Conservation (phyloP, 2,797 vertebrate genomes). For the Adrianichthys oophorus region DNA sequence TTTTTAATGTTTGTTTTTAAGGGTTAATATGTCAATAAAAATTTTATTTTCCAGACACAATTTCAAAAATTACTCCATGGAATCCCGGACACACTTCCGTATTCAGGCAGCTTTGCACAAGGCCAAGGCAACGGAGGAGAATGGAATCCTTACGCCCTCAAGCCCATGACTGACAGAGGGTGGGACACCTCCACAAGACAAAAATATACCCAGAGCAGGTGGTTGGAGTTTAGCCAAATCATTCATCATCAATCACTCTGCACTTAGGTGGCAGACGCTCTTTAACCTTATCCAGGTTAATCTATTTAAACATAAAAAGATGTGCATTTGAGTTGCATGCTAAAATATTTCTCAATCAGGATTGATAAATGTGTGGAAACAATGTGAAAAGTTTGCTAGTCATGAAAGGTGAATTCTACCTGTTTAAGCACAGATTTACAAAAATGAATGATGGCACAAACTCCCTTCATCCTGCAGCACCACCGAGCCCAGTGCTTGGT, state of each 20-base stretch:
- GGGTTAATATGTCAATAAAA: conserved; percentile 10
- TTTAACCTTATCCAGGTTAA: background rate
- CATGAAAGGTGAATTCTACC: conserved; percentile 13
- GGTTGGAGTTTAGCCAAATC: conserved; percentile 5
- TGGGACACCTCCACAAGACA: conserved; percentile 22
- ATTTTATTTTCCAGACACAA: conserved; percentile 84
- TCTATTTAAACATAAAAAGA: background rate
- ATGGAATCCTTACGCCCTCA: conserved; percentile 76
- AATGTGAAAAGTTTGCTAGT: too few species aligned
- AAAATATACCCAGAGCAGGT: conserved; percentile 8
- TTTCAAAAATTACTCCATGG: conserved; percentile 99
- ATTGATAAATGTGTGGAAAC: too few species aligned
- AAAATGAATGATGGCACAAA: background rate
- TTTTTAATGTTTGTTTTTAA: background rate
- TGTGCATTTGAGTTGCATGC: conserved; percentile 8
- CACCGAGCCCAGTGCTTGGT: too few species aligned
- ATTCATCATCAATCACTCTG: background rate
- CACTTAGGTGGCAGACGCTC: background rate
- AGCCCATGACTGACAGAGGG: conserved; percentile 67
- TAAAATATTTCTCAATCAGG: conserved; percentile 2
- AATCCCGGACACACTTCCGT: conserved; percentile 97
- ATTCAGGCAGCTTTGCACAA: conserved; percentile 96
- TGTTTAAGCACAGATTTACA: conserved; percentile 9
- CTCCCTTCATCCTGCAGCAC: too few species aligned
- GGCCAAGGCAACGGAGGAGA: conserved; percentile 81